Evolutionary conservation across 2,888 invertebrate genomes (phyloP).

Genomic region (Athalia rosae): DNA sequence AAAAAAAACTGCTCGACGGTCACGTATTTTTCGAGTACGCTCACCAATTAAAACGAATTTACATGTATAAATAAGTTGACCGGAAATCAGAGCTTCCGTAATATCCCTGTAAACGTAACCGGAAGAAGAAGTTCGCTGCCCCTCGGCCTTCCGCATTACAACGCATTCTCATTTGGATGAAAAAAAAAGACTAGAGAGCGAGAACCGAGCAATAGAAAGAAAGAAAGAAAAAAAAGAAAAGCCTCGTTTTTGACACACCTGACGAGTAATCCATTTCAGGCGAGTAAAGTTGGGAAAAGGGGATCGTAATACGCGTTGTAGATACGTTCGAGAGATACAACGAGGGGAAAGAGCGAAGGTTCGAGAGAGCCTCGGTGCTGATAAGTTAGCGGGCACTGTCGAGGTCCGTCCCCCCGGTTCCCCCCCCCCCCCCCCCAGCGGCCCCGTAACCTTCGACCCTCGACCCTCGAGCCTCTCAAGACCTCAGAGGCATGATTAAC

Average conservation of each 20-base stretch:
- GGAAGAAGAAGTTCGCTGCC: neutral
- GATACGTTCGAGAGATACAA: neutral
- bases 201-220: no score
- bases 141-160: no score
- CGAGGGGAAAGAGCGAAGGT: neutral
- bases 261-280: neutral
- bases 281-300: neutral
- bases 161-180: neutral
- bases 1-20: no score
- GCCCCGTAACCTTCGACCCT: slow-evolving; percentile 55
- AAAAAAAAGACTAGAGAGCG: neutral
- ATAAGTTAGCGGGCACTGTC: slow-evolving; percentile 66
- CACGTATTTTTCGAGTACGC: slow-evolving; percentile 61
- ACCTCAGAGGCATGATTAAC: slow-evolving; percentile 69
- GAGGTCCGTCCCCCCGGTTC: slow-evolving; percentile 59
- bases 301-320: slow-evolving; percentile 18
- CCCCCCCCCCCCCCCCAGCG: slow-evolving; percentile 58
- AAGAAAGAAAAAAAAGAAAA: neutral
- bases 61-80: neutral
- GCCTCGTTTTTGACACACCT: neutral
- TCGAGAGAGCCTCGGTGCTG: slow-evolving; percentile 61
- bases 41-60: neutral
- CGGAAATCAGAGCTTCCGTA: neutral
- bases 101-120: neutral
- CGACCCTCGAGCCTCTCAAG: slow-evolving; percentile 49